Conservation (phyloP, 2,888 invertebrate species). For the Teleiodes luculella region DNA sequence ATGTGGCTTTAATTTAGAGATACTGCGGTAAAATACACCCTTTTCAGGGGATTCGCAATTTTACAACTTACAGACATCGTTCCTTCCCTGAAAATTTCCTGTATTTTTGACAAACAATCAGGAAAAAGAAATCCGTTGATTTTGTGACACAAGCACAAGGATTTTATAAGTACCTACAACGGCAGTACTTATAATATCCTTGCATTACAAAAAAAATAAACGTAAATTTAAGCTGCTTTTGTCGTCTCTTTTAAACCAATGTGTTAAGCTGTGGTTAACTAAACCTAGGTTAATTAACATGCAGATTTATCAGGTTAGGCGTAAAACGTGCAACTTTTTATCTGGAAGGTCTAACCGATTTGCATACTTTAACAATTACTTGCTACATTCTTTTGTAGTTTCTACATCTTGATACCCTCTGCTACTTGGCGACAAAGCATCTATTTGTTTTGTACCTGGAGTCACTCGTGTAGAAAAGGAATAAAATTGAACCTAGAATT, state of each 20-base stretch:
- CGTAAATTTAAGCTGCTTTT: too few relatives aligned
- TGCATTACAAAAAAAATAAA: too few relatives aligned
- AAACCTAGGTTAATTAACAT: slow-evolving; percentile 52
- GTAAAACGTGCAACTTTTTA: slow-evolving; percentile 45
- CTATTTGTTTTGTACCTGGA: background rate
- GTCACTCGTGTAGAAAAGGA: background rate
- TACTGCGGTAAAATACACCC: too few relatives aligned
- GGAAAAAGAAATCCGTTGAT: too few relatives aligned
- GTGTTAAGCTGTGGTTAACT: slow-evolving; percentile 25
- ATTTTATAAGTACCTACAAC: too few relatives aligned
- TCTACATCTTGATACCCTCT: slow-evolving; percentile 34
- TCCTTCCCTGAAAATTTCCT: too few relatives aligned
- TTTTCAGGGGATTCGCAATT: too few relatives aligned
- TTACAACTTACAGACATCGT: too few relatives aligned
- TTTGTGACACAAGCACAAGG: too few relatives aligned
- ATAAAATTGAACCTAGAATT: background rate
- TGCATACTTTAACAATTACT: slow-evolving; percentile 71
- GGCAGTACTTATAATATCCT: too few relatives aligned
- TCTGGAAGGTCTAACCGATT: slow-evolving; percentile 41
- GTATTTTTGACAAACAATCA: too few relatives aligned
- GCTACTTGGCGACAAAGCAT: background rate
- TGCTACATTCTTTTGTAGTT: slow-evolving; percentile 56
- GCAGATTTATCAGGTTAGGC: slow-evolving; percentile 39
- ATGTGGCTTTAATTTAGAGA: too few relatives aligned
- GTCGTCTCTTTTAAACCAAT: background rate